Base-by-base conservation (phyloP, 2,888 invertebrate genomes). In the Digitonthophagus gazella region DNA sequence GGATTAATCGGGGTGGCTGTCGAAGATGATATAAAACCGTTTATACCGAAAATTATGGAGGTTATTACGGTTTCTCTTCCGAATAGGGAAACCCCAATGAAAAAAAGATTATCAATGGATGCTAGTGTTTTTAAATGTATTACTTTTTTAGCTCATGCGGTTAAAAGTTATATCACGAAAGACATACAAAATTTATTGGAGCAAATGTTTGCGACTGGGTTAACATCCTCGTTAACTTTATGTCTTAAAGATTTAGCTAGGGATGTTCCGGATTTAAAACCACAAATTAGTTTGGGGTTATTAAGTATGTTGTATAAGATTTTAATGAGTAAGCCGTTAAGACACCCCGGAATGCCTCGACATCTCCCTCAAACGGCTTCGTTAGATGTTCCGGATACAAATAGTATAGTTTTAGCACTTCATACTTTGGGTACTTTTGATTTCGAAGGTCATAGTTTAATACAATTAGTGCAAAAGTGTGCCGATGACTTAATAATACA, bases 91-190 rank as follows among this genome's bases (percentile, higher is more conserved):
- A 86, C 89, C 0, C 88, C 92, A 16, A 90, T 89, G 69, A 95
- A 93, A 79, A 93, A 93, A 77, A 87, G 91, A 72, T 82, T 86
- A 2, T 84, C 86, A 19, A 86, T 93, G 65, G 97, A 98, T 79
- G 93, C 96, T 0, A 91, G 95, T 0, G 93, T 98, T 64, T 98
- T 97, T 81, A 92, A 93, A 20, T 98, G 97, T 80, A 92, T 99
- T 16, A 96, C 96, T 20, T 86, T 98, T 73, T 83, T 99, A 4
- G 95, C 95, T 0, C 91, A 94, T 80, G 94, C 98, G 0, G 75
- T 96, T 0, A 92, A 92, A 72, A 89, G 91, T 18, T 86, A 90
- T 28, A 92, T 95, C 11, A 88, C 90, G 4, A 83, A 85, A 74
- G 95, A 95, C 75, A 91, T 97, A 2, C 89, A 89, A 69, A 93